Conservation (phyloP, 2,797 vertebrate genomes). For the Microcaecilia unicolor region DNA sequence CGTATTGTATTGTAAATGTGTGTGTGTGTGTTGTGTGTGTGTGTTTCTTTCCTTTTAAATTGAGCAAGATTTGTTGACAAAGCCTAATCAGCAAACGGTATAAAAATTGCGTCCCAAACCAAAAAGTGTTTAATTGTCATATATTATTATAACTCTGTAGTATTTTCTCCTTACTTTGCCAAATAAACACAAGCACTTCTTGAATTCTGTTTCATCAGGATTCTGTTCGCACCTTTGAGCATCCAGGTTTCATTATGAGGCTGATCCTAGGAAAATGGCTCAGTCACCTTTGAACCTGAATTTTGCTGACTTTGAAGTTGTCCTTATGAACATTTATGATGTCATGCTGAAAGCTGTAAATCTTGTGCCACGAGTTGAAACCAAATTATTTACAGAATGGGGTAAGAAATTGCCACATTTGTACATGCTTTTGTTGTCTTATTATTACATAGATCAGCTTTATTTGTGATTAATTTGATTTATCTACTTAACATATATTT, state of each 20-base stretch:
- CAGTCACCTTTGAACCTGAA: constrained; percentile 69
- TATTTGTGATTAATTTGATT: background rate
- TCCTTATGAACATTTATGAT: constrained; percentile 61
- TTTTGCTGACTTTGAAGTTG: constrained; percentile 56
- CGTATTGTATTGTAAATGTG: no score
- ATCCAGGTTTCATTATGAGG: constrained; percentile 69
- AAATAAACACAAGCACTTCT: no score
- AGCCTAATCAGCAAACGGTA: no score
- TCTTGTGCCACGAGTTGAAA: constrained; percentile 71
- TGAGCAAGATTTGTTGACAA: no score
- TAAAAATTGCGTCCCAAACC: no score
- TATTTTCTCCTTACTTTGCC: background rate
- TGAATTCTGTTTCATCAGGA: constrained; percentile 28
- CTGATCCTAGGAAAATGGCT: constrained; percentile 59
- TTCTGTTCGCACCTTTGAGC: constrained; percentile 54
- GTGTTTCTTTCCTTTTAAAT: no score
- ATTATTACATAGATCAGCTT: background rate
- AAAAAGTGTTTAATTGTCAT: background rate
- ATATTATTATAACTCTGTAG: background rate
- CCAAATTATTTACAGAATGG: constrained; percentile 62
- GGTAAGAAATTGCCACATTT: constrained; percentile 52
- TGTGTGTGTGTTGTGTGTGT: no score
- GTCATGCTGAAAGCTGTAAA: constrained; percentile 65
- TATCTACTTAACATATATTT: background rate
- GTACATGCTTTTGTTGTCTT: constrained; percentile 1